Conservation (phyloP, 2,113 vertebrate genomes). For the Hyaena hyaena region DNA sequence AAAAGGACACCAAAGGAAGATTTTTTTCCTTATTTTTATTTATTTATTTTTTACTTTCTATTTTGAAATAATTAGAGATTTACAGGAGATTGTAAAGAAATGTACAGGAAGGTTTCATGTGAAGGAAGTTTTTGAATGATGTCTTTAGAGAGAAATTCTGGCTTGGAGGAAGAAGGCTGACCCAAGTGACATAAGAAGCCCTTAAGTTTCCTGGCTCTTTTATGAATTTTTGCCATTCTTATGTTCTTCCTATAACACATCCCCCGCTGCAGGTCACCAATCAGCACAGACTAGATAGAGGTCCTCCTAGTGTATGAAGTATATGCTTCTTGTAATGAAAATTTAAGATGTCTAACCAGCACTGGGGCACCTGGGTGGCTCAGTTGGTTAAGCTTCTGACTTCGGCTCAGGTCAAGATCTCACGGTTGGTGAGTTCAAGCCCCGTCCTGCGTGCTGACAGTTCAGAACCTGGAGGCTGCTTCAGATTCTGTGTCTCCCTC, state of each 20-base stretch:
- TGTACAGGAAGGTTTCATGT: not conserved
- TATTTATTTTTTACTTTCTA: not conserved
- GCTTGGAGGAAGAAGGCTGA: not conserved
- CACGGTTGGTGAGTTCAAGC: too few relatives aligned
- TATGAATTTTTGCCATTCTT: not conserved
- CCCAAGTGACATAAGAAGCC: not conserved
- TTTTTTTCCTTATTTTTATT: not conserved
- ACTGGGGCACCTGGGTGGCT: too few relatives aligned
- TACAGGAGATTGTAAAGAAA: slow-evolving; percentile 51
- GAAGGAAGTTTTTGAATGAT: slow-evolving; percentile 32
- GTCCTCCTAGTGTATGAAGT: not conserved
- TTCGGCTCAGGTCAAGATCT: too few relatives aligned
- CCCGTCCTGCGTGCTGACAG: too few relatives aligned
- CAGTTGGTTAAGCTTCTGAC: too few relatives aligned
- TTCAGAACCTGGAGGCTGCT: too few relatives aligned
- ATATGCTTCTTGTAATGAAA: not conserved
- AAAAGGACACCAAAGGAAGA: slow-evolving; percentile 44
- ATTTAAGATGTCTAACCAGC: not conserved
- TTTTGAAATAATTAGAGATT: slow-evolving; percentile 53
- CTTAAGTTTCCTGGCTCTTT: not conserved
- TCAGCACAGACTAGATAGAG: not conserved
- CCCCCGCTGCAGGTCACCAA: not conserved
- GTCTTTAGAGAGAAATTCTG: not conserved
- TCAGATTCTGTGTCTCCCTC: too few relatives aligned
- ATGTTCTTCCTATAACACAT: not conserved